These are phyloP conservation scores for Rhodophaea formosa DNA, from an alignment of 2,888 invertebrate genomes.

Conservation along the genomic window DNA sequence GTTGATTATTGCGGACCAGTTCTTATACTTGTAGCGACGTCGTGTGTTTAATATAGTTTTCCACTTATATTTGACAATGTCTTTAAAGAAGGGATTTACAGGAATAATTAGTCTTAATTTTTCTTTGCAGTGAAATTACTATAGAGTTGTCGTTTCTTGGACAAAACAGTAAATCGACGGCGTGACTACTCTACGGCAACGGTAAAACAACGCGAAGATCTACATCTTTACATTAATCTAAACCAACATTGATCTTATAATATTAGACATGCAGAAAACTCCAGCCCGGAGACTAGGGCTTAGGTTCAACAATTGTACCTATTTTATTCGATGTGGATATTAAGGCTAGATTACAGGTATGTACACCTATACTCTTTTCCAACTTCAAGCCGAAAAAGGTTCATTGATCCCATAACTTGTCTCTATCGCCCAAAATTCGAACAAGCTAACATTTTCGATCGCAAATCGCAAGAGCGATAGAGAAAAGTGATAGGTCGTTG, in stretches of 20 bases:
- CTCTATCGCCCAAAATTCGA: not conserved
- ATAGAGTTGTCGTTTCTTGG: constrained; percentile 1
- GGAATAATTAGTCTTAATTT: too few relatives aligned
- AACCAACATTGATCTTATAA: constrained; percentile 72
- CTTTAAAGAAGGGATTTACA: too few relatives aligned
- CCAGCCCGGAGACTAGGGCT: constrained; percentile 34
- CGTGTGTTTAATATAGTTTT: too few relatives aligned
- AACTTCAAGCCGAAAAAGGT: not conserved
- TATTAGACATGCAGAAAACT: constrained; percentile 71
- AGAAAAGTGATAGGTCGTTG: not conserved
- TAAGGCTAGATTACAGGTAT: constrained; percentile 76
- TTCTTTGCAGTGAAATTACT: not conserved
- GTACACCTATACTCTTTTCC: constrained; percentile 45
- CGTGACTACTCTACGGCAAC: constrained; percentile 56
- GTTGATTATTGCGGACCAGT: too few relatives aligned
- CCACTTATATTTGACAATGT: too few relatives aligned
- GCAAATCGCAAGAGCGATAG: not conserved
- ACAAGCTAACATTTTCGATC: not conserved
- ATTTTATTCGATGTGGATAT: constrained; percentile 76
- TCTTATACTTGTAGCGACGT: too few relatives aligned
- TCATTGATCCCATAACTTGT: not conserved
- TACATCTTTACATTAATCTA: constrained; percentile 61
- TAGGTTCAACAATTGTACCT: constrained; percentile 53
- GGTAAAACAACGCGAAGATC: constrained; percentile 57
- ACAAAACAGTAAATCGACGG: constrained; percentile 28